A percentile compares a stretch with the other conserved stretches of the same genome.
phyloP scores from a whole-genome alignment of 23 tunicate genomes.

The Phallusia fumigata region DNA sequence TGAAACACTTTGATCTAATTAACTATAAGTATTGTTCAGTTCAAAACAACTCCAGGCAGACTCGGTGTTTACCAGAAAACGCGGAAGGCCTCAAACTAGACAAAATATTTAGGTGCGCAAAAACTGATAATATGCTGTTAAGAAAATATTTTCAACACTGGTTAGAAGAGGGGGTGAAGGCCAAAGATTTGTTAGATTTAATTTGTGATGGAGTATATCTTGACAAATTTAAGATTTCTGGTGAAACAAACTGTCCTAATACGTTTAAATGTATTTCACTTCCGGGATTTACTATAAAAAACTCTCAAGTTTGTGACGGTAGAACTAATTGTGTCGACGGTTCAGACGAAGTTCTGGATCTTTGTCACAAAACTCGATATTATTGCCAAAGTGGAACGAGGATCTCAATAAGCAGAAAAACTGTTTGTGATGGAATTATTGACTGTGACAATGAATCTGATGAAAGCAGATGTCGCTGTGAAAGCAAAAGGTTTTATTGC shows the following conservation, averaged over 20 bases:
- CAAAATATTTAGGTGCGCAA: background rate
- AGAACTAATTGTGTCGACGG: background rate
- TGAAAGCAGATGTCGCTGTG: conserved; percentile 2
- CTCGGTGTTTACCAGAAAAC: background rate
- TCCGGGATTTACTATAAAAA: background rate
- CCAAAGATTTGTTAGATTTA: background rate
- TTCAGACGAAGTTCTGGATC: background rate
- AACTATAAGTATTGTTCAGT: background rate
- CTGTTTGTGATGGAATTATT: conserved; percentile 8
- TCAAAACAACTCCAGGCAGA: background rate
- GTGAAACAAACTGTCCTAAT: background rate
- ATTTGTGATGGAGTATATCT: background rate
- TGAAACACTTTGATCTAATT: background rate
- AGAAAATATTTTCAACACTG: background rate
- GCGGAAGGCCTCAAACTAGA: background rate
- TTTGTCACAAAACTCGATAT: background rate
- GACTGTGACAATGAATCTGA: conserved; percentile 9
- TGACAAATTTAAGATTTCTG: background rate
- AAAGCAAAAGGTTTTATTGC: background rate
- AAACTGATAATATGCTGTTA: background rate
- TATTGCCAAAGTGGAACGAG: background rate
- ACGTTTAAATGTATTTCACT: background rate
- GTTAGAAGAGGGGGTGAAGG: background rate
- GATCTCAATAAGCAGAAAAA: background rate
- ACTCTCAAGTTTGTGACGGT: background rate